Percentiles rank a stretch among this genome's conserved stretches.
Evolutionary conservation across 92 coral and sea anemone species (phyloP).

Genomic region (Epizoanthus illoricatus): DNA sequence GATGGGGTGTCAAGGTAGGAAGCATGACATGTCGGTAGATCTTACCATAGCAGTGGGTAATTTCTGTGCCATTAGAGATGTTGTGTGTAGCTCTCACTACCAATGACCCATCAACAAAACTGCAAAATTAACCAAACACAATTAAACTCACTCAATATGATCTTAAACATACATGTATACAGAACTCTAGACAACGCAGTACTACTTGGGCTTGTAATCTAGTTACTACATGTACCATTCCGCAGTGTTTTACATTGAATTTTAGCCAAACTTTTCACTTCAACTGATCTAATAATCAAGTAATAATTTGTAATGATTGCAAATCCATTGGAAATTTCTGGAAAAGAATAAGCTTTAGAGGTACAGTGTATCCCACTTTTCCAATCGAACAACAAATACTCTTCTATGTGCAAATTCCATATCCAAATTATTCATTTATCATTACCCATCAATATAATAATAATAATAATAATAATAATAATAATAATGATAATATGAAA

Average conservation of each 20-base stretch:
- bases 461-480: too few relatives aligned
- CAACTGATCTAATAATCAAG: background rate
- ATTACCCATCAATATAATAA: too few relatives aligned
- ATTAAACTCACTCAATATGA: background rate
- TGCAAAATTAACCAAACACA: constrained; percentile 34
- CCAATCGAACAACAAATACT: too few relatives aligned
- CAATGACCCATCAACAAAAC: constrained; percentile 84
- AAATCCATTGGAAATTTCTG: too few relatives aligned
- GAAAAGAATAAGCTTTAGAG: too few relatives aligned
- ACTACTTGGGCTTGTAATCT: background rate
- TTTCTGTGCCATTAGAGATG: constrained; percentile 83
- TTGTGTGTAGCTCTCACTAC: constrained; percentile 98
- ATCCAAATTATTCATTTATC: too few relatives aligned
- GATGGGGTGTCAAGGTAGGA: too few relatives aligned
- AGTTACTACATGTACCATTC: too few relatives aligned
- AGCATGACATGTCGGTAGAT: background rate
- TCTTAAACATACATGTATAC: background rate
- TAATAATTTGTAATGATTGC: too few relatives aligned
- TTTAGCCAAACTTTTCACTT: background rate
- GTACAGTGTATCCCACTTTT: too few relatives aligned
- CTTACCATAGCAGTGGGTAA: constrained; percentile 97
- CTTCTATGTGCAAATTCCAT: too few relatives aligned
- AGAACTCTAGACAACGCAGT: background rate
- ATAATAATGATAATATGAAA: too few relatives aligned
- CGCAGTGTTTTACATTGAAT: background rate